Base-by-base conservation (phyloP, 1,140 invertebrate genomes). In the Drosophila miranda region DNA sequence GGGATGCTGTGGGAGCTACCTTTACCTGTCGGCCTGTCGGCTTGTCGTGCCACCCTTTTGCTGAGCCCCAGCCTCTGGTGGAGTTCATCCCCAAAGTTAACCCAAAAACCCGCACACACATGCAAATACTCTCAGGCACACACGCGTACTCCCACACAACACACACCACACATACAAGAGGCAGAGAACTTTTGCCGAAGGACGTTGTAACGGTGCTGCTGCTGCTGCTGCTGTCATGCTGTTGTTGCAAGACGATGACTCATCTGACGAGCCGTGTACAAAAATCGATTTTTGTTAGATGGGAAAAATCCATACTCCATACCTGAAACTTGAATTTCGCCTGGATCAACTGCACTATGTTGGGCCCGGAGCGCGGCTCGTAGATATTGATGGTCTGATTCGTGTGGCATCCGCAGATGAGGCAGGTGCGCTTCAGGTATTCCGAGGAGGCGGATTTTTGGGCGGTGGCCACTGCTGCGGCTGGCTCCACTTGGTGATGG, bases 291-390 rank as follows among this genome's bases (percentile, higher is more conserved):
- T 56, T 75, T 64, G 44, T 11, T 19, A 30, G 42, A 44, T 64
- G 52, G 30, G 30, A 43, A 44, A 70, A 58, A 73, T 62, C 51
- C 75, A 70, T 77, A 91, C 90, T 62, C 51, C 75, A 70, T 77
- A 91, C 90, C 89, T 91, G 90, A 57, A 91, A 89, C 75, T 90
- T 90, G 55, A 91, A 91, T 89, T 91, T 91, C 43, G 89, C 90
- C 59, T 91, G 90, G 44, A 91, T 91, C 23, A 91, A 54, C 70
- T 91, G 80, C 41, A 91, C 90, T 52, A 91, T 91, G 64, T 91
- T 91, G 53, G 90, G 90, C 16, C 90, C 90, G 59, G 74, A 83
- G 56, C 90, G 86, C 16, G 90, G 90, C 64, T 91, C 90, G 46
- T 90, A 90, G 67, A 91, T 91, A 68, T 91, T 91, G 53, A 91